Evolutionary conservation across 2,113 vertebrate genomes (phyloP).

Genomic region (Catharus bicknelli): DNA sequence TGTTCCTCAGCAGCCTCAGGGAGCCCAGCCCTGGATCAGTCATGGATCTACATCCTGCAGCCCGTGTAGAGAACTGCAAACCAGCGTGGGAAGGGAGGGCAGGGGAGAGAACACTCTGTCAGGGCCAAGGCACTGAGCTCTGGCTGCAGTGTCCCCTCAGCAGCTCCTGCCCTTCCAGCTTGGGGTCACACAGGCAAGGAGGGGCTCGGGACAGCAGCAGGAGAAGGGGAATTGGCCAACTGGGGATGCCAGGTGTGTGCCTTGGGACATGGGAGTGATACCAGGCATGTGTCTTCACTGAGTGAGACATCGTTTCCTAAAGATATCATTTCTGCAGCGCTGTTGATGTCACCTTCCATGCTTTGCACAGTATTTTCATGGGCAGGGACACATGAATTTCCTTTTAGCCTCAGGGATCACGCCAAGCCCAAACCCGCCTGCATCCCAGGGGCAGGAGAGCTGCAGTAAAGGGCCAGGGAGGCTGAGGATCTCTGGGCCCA

Average conservation of each 20-base stretch:
- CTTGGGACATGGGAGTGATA: accelerated
- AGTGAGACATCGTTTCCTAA: background rate
- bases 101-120: background rate
- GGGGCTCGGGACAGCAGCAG: background rate
- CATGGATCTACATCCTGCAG: accelerated
- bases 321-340: background rate
- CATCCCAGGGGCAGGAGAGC: background rate
- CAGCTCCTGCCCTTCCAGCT: background rate
- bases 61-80: background rate
- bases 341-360: background rate
- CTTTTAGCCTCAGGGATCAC: accelerated
- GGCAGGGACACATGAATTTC: background rate
- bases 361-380: background rate
- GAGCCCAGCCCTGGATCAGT: accelerated
- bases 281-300: accelerated
- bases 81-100: accelerated
- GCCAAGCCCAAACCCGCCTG: background rate
- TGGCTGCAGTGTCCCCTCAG: background rate
- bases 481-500: background rate
- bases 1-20: background rate
- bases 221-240: accelerated
- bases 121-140: background rate
- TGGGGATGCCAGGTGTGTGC: background rate
- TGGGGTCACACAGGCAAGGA: accelerated
- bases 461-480: background rate